Conservation (phyloP, 1,140 invertebrate species). For the Hormaphis cornu region DNA sequence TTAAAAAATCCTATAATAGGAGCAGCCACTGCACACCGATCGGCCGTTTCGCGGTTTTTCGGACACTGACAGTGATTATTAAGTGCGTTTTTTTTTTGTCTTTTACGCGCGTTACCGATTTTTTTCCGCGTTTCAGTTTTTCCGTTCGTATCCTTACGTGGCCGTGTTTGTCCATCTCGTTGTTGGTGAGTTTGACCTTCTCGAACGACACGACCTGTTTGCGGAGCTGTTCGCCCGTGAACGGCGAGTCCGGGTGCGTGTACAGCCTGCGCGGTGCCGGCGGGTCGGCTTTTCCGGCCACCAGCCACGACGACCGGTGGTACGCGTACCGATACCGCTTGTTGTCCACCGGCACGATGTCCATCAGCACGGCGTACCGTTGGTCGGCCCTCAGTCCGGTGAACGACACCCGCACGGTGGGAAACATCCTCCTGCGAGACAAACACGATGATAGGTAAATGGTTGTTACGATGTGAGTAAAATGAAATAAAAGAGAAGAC, state of each 20-base stretch:
- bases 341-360: slow-evolving; percentile 94
- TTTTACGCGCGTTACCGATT: too few species aligned
- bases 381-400: slow-evolving; percentile 61
- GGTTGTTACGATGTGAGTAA: neutral
- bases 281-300: slow-evolving; percentile 96
- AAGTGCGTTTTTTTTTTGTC: too few species aligned
- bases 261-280: slow-evolving; percentile 88
- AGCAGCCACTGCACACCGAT: too few species aligned
- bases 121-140: too few species aligned
- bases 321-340: slow-evolving; percentile 98
- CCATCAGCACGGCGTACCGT: slow-evolving; percentile 86
- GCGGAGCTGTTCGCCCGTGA: slow-evolving; percentile 86
- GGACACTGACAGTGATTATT: too few species aligned
- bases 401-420: slow-evolving; percentile 88
- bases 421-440: slow-evolving; percentile 90
- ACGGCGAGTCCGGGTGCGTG: slow-evolving; percentile 94
- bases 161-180: slow-evolving; percentile 85
- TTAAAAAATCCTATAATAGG: too few species aligned
- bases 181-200: slow-evolving; percentile 99
- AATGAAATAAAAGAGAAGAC: neutral
- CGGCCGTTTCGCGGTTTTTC: too few species aligned
- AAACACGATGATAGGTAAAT: too few species aligned
- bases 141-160: slow-evolving; percentile 36
- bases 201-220: slow-evolving; percentile 99
- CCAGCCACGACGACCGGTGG: slow-evolving; percentile 94